These are phyloP conservation scores for Brachymystax lenok DNA, from an alignment of 2,797 vertebrate genomes.

Conservation along the genomic window DNA sequence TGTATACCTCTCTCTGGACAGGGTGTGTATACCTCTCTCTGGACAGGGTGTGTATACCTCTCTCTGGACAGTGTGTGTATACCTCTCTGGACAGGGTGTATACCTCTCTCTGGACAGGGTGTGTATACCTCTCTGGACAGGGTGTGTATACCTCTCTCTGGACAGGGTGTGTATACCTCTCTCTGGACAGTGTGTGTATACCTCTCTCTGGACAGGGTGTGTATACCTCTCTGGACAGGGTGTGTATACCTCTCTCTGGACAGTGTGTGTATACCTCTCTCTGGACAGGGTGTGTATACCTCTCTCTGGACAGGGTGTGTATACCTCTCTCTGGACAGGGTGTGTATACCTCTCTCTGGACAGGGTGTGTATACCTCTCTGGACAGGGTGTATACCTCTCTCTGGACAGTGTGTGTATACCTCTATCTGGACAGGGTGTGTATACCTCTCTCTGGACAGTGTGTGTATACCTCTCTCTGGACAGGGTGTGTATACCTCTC, in stretches of 20 bases:
- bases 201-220: not conserved
- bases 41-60: slow-evolving; percentile 73
- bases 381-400: too few species aligned
- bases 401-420: too few species aligned
- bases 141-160: slow-evolving; percentile 85
- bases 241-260: slow-evolving; percentile 88
- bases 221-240: not conserved
- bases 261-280: slow-evolving; percentile 62
- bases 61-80: too few species aligned
- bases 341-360: too few species aligned
- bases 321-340: slow-evolving; percentile 93
- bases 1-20: too few species aligned
- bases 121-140: not conserved
- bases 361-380: too few species aligned
- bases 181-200: too few species aligned
- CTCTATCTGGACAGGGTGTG: not conserved
- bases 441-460: slow-evolving; percentile 91
- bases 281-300: too few species aligned
- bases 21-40: slow-evolving; percentile 85
- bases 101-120: not conserved
- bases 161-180: slow-evolving; percentile 73
- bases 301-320: not conserved
- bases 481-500: too few species aligned
- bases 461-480: slow-evolving; percentile 32
- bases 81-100: too few species aligned